Evolutionary conservation across 2,888 invertebrate genomes (phyloP).

Genomic region (Lycocerus yunnanus): DNA sequence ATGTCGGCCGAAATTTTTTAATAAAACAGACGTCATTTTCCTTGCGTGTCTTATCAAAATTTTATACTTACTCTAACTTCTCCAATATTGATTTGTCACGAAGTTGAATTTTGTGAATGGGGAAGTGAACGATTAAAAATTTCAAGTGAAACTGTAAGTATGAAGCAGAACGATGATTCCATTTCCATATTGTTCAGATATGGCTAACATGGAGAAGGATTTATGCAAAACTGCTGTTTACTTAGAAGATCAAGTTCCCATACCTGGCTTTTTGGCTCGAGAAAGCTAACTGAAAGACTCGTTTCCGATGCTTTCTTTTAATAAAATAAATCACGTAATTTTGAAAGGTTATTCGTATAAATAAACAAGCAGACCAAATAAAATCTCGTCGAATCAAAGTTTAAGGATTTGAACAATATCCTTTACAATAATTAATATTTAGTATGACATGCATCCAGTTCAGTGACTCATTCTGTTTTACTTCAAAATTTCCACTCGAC

Average conservation of each 20-base stretch:
- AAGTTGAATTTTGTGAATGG: background rate
- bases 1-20: background rate
- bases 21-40: background rate
- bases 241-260: background rate
- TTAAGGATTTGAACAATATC: background rate
- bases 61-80: background rate
- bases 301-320: background rate
- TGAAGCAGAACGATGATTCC: too few species aligned
- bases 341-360: too few species aligned
- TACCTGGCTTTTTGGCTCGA: background rate
- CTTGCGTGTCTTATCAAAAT: background rate
- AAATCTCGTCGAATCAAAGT: background rate
- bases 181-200: background rate
- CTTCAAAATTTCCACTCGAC: slow-evolving; percentile 34
- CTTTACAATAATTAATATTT: slow-evolving; percentile 19
- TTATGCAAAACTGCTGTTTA: background rate
- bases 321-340: background rate
- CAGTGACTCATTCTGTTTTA: slow-evolving; percentile 33
- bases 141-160: background rate
- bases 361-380: background rate
- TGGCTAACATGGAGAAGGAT: background rate
- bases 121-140: background rate
- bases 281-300: background rate
- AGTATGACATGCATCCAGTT: slow-evolving; percentile 30
- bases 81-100: background rate